Evolutionary conservation across 1,140 invertebrate genomes (phyloP).

Genomic region (Sarcophaga peregrina): DNA sequence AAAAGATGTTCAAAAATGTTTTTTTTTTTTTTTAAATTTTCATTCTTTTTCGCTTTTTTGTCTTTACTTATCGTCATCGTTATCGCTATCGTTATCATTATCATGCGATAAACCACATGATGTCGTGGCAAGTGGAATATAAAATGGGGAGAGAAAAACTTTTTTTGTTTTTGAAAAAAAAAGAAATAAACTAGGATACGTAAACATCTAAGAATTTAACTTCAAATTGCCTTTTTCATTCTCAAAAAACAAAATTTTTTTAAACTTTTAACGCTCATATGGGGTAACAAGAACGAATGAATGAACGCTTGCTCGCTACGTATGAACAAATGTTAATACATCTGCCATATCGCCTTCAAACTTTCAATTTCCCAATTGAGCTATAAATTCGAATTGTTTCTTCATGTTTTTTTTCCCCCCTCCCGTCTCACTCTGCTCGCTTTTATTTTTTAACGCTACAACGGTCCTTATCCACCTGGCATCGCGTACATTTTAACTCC

Average conservation of each 20-base stretch:
- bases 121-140: neutral
- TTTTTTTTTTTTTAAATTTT: neutral
- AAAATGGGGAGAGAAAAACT: neutral
- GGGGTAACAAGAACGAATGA: too few species aligned
- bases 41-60: neutral
- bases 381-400: conserved; percentile 31
- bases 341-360: neutral
- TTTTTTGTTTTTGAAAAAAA: too few species aligned
- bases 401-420: neutral
- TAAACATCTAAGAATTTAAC: neutral
- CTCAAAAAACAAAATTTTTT: neutral
- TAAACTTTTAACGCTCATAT: neutral
- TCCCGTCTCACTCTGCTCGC: neutral
- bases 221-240: conserved; percentile 3
- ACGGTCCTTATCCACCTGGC: conserved; percentile 30
- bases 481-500: neutral
- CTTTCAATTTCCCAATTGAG: conserved; percentile 38
- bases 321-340: conserved; percentile 7
- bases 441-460: neutral
- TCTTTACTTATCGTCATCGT: neutral
- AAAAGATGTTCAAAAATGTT: neutral
- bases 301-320: neutral
- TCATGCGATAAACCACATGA: conserved; percentile 8
- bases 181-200: too few species aligned
- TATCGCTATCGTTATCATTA: neutral